A percentile compares a stretch with the other conserved stretches of the same genome.
These are phyloP conservation scores for Petrophora chlorosata DNA, from an alignment of 2,888 invertebrate genomes.

Conservation along the genomic window DNA sequence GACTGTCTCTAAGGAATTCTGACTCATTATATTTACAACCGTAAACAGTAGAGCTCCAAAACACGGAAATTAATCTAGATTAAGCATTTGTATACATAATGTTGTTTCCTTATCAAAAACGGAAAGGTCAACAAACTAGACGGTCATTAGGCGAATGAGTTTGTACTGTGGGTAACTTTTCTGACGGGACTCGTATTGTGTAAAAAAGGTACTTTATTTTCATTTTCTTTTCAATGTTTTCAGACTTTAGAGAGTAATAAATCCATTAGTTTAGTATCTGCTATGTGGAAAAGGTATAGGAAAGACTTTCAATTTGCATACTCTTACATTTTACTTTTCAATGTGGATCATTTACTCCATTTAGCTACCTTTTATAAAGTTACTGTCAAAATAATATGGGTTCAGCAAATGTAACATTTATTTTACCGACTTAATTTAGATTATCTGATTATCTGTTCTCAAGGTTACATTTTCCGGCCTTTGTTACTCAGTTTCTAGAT, in stretches of 20 bases:
- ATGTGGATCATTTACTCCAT: too few relatives aligned
- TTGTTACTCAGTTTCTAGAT: constrained; percentile 7
- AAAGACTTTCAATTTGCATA: too few relatives aligned
- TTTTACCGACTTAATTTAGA: constrained; percentile 13
- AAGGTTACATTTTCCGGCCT: constrained; percentile 27
- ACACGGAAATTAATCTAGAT: constrained; percentile 29
- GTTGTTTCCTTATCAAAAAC: constrained; percentile 26
- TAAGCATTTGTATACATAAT: constrained; percentile 4
- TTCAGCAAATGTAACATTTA: constrained; percentile 1
- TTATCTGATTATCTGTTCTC: constrained; percentile 27
- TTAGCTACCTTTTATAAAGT: too few relatives aligned
- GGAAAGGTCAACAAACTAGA: constrained; percentile 31
- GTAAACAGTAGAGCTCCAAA: constrained; percentile 11
- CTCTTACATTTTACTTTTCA: too few relatives aligned
- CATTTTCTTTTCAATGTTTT: not conserved
- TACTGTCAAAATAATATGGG: not conserved
- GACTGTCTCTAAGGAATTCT: constrained; percentile 12
- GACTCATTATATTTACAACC: constrained; percentile 24
- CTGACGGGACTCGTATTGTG: not conserved
- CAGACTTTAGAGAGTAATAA: not conserved
- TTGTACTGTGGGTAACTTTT: constrained; percentile 3
- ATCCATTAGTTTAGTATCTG: not conserved
- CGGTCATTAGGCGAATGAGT: constrained; percentile 3
- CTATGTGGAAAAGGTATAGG: not conserved
- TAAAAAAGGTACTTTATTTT: too few relatives aligned